Percentiles rank a stretch among this genome's conserved stretches.
Conservation (phyloP, 2,888 invertebrate genomes). For the Dusona sp. region DNA sequence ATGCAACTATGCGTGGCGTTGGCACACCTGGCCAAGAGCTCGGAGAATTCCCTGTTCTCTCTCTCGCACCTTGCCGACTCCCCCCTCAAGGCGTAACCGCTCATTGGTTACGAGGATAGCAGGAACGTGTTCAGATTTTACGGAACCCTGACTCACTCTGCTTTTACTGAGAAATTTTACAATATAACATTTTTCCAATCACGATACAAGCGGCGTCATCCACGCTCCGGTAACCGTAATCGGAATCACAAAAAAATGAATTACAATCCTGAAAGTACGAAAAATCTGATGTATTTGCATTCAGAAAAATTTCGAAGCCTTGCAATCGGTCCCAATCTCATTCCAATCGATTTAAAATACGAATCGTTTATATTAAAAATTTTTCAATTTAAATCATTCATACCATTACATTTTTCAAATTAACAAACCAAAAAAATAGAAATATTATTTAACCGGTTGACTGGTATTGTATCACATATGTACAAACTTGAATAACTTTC, state of each 20-base stretch:
- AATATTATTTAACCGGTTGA: too few relatives aligned
- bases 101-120: constrained; percentile 65
- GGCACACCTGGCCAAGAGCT: constrained; percentile 71
- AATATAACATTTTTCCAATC: constrained; percentile 4
- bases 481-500: too few relatives aligned
- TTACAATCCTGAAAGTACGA: neutral
- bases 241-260: neutral
- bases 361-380: neutral
- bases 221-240: neutral
- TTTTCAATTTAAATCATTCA: neutral
- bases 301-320: neutral
- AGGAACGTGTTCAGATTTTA: constrained; percentile 67
- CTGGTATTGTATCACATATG: too few relatives aligned
- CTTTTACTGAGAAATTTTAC: neutral
- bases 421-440: too few relatives aligned
- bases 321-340: neutral
- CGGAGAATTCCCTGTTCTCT: constrained; percentile 11
- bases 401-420: too few relatives aligned
- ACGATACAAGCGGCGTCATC: neutral
- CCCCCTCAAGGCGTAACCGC: constrained; percentile 46
- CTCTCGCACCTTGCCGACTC: constrained; percentile 24
- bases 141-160: constrained; percentile 32
- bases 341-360: neutral
- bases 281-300: neutral
- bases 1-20: constrained; percentile 74